These are phyloP conservation scores for Machaerirhynchus nigripectus DNA, from an alignment of 2,113 vertebrate species.

Conservation along the genomic window DNA sequence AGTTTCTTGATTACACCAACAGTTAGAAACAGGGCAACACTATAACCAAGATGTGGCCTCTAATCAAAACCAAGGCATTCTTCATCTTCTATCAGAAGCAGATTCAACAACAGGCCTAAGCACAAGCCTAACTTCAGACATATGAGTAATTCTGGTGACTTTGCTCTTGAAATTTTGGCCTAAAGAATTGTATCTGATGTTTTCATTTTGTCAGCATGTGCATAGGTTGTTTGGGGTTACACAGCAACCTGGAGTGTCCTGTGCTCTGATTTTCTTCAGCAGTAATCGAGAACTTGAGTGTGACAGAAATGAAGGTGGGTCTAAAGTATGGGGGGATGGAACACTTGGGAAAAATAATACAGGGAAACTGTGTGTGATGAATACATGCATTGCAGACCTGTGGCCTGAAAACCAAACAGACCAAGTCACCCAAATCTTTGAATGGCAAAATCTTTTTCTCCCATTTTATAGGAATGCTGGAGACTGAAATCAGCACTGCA, in stretches of 20 bases:
- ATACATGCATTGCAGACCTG: background rate
- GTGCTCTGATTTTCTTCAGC: constrained; percentile 13
- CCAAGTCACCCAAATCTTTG: background rate
- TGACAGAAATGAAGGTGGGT: background rate
- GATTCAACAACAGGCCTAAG: background rate
- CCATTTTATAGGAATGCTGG: background rate
- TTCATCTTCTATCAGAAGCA: background rate
- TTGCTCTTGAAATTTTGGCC: background rate
- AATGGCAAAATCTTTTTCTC: background rate
- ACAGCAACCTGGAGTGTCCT: background rate
- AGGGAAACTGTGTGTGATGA: background rate
- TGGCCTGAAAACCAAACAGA: background rate
- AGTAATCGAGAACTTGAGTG: background rate
- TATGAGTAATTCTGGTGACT: background rate
- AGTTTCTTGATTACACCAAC: background rate
- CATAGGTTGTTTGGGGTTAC: background rate
- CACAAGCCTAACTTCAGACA: background rate
- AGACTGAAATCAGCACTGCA: background rate
- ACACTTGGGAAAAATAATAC: background rate
- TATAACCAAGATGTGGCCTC: background rate
- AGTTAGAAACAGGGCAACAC: background rate
- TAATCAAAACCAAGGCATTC: background rate
- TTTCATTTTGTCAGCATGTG: background rate
- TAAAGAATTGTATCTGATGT: background rate
- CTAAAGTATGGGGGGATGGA: background rate